phyloP scores from a whole-genome alignment of 1,140 invertebrate species.

The Samia ricini region DNA sequence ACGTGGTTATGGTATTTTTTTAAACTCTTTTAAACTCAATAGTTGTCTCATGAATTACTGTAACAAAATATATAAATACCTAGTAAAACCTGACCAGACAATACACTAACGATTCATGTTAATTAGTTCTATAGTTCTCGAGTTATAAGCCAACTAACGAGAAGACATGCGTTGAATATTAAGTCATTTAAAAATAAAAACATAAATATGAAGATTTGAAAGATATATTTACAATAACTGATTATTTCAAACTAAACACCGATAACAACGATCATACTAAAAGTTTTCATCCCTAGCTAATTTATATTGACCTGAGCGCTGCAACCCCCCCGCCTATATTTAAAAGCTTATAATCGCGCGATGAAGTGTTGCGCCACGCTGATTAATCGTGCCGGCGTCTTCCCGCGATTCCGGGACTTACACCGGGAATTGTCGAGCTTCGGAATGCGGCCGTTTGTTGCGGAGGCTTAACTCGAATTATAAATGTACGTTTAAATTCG shows the following conservation, averaged over 20 bases:
- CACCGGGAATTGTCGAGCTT: slow-evolving; percentile 32
- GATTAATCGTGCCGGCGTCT: slow-evolving; percentile 58
- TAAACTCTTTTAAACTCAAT: no score
- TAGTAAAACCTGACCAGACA: no score
- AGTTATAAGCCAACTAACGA: no score
- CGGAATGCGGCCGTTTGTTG: slow-evolving; percentile 8
- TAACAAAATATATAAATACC: no score
- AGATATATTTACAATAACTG: neutral
- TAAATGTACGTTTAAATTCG: slow-evolving; percentile 18
- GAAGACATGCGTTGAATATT: no score
- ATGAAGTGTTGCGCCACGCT: slow-evolving; percentile 59
- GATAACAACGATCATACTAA: slow-evolving; percentile 13
- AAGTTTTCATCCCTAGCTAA: slow-evolving; percentile 61
- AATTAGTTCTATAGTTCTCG: no score
- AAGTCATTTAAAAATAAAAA: no score
- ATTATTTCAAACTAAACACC: neutral
- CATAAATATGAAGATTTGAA: no score
- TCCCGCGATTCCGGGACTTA: slow-evolving; percentile 20
- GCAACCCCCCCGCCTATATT: slow-evolving; percentile 56
- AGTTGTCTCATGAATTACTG: no score
- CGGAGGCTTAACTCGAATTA: slow-evolving; percentile 16
- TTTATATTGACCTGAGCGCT: slow-evolving; percentile 57
- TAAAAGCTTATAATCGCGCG: slow-evolving; percentile 71
- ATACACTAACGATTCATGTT: no score
- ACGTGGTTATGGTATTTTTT: no score